Evolutionary conservation across 1,140 invertebrate species (phyloP).

Genomic region (Lordiphosa clarofinis): DNA sequence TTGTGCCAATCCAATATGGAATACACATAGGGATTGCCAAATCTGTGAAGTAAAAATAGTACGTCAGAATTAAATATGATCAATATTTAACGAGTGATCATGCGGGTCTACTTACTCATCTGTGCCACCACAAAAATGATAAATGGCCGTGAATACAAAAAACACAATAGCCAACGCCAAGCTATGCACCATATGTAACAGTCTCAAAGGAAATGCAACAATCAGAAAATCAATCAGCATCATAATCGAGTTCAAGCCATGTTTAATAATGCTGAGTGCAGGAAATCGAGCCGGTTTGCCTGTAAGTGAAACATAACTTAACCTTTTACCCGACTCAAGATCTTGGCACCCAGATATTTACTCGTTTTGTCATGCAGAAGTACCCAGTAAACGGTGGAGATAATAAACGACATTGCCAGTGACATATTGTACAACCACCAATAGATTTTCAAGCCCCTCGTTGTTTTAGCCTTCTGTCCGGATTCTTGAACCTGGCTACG

Average conservation of each 20-base stretch:
- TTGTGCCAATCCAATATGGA: conserved; percentile 85
- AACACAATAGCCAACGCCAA: conserved; percentile 84
- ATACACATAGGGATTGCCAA: conserved; percentile 85
- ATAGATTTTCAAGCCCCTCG: conserved; percentile 78
- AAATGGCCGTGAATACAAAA: conserved; percentile 85
- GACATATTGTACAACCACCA: conserved; percentile 83
- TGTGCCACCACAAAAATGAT: conserved; percentile 86
- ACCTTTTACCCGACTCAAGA: background rate
- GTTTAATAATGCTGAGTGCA: conserved; percentile 85
- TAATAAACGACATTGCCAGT: conserved; percentile 81
- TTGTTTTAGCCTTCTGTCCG: conserved; percentile 46
- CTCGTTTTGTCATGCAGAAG: conserved; percentile 81
- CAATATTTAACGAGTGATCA: background rate
- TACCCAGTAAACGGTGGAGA: conserved; percentile 84
- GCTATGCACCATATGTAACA: conserved; percentile 86
- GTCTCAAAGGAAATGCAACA: conserved; percentile 84
- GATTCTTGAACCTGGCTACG: conserved; percentile 55
- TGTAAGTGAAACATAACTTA: conserved; percentile 15
- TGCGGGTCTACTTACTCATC: conserved; percentile 81
- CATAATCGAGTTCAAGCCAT: conserved; percentile 86
- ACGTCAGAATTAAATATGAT: background rate
- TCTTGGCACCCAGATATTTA: conserved; percentile 33
- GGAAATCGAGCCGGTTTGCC: conserved; percentile 68
- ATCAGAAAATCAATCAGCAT: conserved; percentile 87
- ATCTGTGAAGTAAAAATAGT: conserved; percentile 80